phyloP scores from a whole-genome alignment of 2,888 invertebrate genomes.

The Andrena dorsata region DNA sequence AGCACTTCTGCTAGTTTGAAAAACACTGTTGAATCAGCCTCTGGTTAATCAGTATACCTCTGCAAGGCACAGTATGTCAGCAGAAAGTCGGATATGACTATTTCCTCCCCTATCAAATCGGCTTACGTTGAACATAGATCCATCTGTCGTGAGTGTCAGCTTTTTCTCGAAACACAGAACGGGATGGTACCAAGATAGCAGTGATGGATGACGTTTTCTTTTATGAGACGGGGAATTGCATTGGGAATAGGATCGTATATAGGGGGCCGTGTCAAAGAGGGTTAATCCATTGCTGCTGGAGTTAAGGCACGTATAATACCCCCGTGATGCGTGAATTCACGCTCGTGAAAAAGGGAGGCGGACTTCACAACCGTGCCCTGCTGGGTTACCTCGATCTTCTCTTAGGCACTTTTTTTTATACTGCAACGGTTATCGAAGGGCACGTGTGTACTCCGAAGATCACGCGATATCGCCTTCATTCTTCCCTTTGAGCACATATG shows the following conservation, averaged over 20 bases:
- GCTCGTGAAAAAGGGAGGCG: conserved; percentile 21
- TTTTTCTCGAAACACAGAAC: conserved; percentile 23
- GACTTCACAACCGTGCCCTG: background rate
- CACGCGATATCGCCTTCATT: too few species aligned
- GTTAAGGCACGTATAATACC: conserved; percentile 54
- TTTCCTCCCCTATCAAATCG: conserved; percentile 30
- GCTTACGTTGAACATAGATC: conserved; percentile 42
- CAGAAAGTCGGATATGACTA: background rate
- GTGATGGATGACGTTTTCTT: conserved; percentile 56
- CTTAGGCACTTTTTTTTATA: background rate
- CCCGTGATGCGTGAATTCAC: conserved; percentile 24
- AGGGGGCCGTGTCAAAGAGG: conserved; percentile 15
- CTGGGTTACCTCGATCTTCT: too few species aligned
- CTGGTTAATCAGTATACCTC: too few species aligned
- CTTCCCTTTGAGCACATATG: too few species aligned
- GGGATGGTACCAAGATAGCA: conserved; percentile 15
- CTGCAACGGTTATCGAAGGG: conserved; percentile 18
- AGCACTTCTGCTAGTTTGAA: too few species aligned
- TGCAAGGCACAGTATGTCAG: background rate
- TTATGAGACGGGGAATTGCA: conserved; percentile 26
- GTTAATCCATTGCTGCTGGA: conserved; percentile 54
- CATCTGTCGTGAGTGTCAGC: conserved; percentile 30
- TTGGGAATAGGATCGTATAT: conserved; percentile 16
- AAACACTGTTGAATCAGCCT: too few species aligned
- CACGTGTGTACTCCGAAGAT: too few species aligned